Conservation (phyloP, 2,888 invertebrate genomes). For the Phasia obesa region DNA sequence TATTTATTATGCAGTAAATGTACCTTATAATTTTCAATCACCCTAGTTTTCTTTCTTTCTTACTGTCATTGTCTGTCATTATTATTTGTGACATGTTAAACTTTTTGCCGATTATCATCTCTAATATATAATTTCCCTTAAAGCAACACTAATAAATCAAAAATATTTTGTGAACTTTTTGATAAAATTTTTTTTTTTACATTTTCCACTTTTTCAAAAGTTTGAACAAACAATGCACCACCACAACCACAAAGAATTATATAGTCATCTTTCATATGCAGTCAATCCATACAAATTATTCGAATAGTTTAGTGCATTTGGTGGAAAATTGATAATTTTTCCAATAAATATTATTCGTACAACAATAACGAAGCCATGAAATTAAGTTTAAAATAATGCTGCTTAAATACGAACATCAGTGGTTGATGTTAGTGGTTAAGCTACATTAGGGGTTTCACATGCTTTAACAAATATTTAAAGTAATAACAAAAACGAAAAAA, state of each 20-base stretch:
- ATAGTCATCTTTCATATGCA: constrained; percentile 19
- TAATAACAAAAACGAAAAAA: constrained; percentile 5
- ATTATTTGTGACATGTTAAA: constrained; percentile 35
- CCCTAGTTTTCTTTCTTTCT: neutral
- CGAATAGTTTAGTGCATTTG: constrained; percentile 44
- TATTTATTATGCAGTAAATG: constrained; percentile 18
- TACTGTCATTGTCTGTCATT: constrained; percentile 11
- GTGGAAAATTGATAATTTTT: constrained; percentile 69
- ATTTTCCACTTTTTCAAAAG: neutral
- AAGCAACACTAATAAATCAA: constrained; percentile 44
- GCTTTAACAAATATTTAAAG: neutral
- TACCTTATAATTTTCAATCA: constrained; percentile 3
- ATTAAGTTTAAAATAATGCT: constrained; percentile 24
- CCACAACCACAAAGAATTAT: constrained; percentile 30
- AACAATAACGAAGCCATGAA: constrained; percentile 34
- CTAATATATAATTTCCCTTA: constrained; percentile 18
- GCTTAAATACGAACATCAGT: neutral
- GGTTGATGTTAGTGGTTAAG: constrained; percentile 4
- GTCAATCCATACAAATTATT: neutral
- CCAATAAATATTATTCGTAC: constrained; percentile 53
- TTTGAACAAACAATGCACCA: constrained; percentile 38
- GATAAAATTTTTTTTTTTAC: neutral
- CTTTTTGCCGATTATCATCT: constrained; percentile 43
- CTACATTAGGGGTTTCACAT: neutral
- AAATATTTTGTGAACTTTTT: constrained; percentile 19